Conservation (phyloP, 2,113 vertebrate genomes). For the Mastomys coucha region DNA sequence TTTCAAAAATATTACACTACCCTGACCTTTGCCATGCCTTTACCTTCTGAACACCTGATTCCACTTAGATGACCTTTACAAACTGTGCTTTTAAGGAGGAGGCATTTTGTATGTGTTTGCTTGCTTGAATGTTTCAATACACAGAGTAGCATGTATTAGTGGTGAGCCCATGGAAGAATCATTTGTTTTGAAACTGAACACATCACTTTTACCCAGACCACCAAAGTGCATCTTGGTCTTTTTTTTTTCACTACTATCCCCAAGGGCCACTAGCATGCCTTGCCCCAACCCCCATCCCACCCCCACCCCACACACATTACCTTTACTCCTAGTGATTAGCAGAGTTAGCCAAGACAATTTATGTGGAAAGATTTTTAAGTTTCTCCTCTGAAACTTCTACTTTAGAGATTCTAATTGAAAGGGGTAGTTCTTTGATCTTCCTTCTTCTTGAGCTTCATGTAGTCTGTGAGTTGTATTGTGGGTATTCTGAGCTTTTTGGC, state of each 20-base stretch:
- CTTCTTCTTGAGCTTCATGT: no score
- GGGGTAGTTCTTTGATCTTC: neutral
- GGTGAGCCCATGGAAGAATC: neutral
- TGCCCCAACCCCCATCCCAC: no score
- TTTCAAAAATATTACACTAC: conserved; percentile 25
- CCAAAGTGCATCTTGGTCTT: conserved; percentile 13
- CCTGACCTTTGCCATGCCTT: neutral
- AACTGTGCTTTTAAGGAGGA: conserved; percentile 1
- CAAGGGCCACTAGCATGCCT: neutral
- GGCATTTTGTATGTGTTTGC: neutral
- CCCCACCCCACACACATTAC: neutral
- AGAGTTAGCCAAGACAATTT: conserved; percentile 2
- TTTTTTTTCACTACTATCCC: neutral
- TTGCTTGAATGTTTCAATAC: conserved; percentile 36
- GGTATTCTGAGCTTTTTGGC: no score
- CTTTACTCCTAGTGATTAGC: conserved; percentile 6
- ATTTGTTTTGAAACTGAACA: conserved; percentile 40
- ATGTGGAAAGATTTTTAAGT: neutral
- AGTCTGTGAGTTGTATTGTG: no score
- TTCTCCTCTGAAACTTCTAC: conserved; percentile 45
- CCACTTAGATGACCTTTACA: neutral
- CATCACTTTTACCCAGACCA: neutral
- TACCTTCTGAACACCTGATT: neutral
- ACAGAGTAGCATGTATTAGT: conserved; percentile 1
- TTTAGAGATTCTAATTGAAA: conserved; percentile 11